Evolutionary conservation across 2,113 vertebrate genomes (phyloP).

Genomic region (Ceuthmochares aereus): DNA sequence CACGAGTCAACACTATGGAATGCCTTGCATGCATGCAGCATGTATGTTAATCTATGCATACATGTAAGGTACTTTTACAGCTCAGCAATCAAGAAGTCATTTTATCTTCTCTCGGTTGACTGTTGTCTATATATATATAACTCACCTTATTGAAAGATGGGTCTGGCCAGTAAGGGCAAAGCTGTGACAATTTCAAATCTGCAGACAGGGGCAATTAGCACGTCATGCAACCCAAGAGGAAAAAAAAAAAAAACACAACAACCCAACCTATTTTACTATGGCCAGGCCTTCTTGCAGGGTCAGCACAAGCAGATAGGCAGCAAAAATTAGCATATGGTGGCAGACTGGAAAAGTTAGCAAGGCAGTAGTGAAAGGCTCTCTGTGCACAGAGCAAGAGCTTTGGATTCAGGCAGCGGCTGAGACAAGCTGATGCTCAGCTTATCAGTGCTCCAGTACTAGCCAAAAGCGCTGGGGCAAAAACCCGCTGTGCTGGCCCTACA

Average conservation of each 20-base stretch:
- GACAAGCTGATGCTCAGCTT: background rate
- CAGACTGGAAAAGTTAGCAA: background rate
- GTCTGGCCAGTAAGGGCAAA: background rate
- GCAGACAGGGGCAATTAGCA: background rate
- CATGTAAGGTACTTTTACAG: background rate
- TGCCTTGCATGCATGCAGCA: background rate
- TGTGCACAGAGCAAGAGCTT: background rate
- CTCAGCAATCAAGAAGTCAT: background rate
- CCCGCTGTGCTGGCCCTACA: accelerated
- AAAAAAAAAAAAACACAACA: background rate
- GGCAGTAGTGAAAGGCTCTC: background rate
- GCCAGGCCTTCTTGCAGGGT: background rate
- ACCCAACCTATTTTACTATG: background rate
- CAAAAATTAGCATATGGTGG: background rate
- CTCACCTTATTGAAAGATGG: background rate
- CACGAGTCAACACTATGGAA: background rate
- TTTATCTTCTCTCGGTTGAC: background rate
- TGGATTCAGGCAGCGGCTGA: background rate
- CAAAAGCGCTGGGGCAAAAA: background rate
- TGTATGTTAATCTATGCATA: background rate
- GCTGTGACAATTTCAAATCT: background rate
- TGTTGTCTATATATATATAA: background rate
- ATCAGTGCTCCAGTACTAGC: background rate
- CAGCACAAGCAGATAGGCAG: background rate
- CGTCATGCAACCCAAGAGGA: background rate